Evolutionary conservation across 1,140 invertebrate species (phyloP).

Genomic region (Scaptomyza graminum): DNA sequence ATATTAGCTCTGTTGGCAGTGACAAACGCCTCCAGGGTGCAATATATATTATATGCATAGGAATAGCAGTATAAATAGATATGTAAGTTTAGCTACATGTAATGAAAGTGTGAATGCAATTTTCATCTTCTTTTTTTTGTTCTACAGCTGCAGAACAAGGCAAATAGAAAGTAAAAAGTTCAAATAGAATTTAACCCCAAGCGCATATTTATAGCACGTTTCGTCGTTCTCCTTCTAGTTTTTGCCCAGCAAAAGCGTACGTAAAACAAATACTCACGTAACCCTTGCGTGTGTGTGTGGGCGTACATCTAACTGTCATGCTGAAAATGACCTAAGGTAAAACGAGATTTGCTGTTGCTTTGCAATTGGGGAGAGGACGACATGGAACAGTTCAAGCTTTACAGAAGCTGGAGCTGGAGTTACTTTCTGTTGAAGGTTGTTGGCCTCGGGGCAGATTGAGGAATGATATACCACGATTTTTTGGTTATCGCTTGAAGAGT

Average conservation of each 20-base stretch:
- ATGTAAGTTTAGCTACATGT: constrained; percentile 33
- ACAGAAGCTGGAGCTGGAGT: constrained; percentile 18
- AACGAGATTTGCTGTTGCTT: constrained; percentile 65
- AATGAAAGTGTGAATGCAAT: constrained; percentile 77
- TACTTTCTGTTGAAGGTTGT: constrained; percentile 64
- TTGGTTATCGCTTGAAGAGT: not conserved
- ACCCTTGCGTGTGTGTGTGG: constrained; percentile 30
- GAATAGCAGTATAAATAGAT: not conserved
- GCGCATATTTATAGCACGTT: constrained; percentile 72
- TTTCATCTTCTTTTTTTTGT: constrained; percentile 34
- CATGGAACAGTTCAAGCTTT: not conserved
- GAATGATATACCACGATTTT: constrained; percentile 57
- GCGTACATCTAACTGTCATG: constrained; percentile 44
- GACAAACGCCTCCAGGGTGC: constrained; percentile 72
- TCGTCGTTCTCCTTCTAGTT: not conserved
- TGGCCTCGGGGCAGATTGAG: constrained; percentile 53
- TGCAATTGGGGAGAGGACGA: constrained; percentile 22
- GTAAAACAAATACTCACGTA: constrained; percentile 62
- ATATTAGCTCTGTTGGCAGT: constrained; percentile 20
- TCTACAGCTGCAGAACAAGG: constrained; percentile 37
- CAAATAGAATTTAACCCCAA: constrained; percentile 78
- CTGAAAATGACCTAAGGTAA: constrained; percentile 75
- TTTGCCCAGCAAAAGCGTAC: constrained; percentile 13
- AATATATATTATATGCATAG: constrained; percentile 56
- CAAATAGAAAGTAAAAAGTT: constrained; percentile 63